Conservation (phyloP, 2,797 vertebrate species). For the Mus caroli region DNA sequence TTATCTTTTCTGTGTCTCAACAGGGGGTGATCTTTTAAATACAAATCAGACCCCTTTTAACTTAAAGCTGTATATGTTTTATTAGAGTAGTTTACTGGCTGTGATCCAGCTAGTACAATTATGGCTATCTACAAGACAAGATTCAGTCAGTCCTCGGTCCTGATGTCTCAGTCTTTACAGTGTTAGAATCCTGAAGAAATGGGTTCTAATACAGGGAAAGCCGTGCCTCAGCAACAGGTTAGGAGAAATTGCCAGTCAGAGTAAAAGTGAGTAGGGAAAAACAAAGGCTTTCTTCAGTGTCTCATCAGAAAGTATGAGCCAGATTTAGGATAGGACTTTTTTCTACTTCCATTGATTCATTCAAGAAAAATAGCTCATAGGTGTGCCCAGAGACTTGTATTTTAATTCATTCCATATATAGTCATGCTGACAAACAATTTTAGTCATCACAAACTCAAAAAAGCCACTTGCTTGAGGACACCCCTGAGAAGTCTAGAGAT, state of each 20-base stretch:
- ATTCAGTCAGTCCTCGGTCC: not conserved
- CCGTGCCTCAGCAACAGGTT: no score
- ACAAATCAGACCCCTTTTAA: slow-evolving; percentile 4
- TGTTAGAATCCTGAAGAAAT: not conserved
- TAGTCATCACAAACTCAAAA: not conserved
- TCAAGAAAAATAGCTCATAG: not conserved
- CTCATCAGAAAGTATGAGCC: not conserved
- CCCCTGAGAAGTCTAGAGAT: not conserved
- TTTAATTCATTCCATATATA: not conserved
- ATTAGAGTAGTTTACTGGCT: not conserved
- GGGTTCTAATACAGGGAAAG: not conserved
- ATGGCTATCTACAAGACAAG: not conserved
- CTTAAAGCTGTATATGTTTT: not conserved
- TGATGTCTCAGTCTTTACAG: not conserved
- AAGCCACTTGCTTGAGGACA: not conserved
- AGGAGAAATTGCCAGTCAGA: not conserved
- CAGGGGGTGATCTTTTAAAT: not conserved
- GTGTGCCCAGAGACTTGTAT: not conserved
- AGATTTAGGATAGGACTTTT: not conserved
- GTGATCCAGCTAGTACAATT: not conserved
- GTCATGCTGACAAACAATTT: not conserved
- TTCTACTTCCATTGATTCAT: not conserved
- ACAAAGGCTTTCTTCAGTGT: not conserved
- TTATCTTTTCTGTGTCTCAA: not conserved
- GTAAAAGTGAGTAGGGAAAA: not conserved